These are phyloP conservation scores for Octonoba sinensis DNA, from an alignment of 2,888 invertebrate genomes.

Conservation along the genomic window DNA sequence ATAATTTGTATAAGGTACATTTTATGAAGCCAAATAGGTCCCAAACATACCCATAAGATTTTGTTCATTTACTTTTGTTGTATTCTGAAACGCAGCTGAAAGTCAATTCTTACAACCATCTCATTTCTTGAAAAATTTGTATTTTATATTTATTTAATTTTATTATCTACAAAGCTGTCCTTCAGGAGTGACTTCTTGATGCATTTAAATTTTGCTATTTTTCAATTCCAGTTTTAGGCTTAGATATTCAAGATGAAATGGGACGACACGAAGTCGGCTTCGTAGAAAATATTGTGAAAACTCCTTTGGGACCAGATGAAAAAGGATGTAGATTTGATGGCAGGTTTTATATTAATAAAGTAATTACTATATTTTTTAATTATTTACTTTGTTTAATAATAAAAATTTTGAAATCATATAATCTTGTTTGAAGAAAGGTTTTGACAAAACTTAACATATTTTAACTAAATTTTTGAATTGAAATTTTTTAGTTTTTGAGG, in stretches of 20 bases:
- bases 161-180: too few relatives aligned
- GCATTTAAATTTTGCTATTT: not conserved
- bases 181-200: too few relatives aligned
- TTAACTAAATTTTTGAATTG: not conserved
- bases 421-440: too few relatives aligned
- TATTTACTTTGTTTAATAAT: not conserved
- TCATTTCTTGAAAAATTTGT: too few relatives aligned
- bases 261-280: constrained; percentile 77
- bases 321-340: constrained; percentile 73
- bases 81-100: too few relatives aligned
- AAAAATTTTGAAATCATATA: not conserved
- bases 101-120: too few relatives aligned
- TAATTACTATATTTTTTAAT: constrained; percentile 62
- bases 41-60: too few relatives aligned
- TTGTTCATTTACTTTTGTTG: too few relatives aligned
- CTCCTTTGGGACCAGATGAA: constrained; percentile 69
- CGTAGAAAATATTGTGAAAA: constrained; percentile 74
- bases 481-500: not conserved
- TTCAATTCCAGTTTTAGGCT: constrained; percentile 72
- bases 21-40: too few relatives aligned
- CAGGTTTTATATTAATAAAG: constrained; percentile 72
- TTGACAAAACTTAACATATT: too few relatives aligned
- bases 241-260: constrained; percentile 76
- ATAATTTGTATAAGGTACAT: too few relatives aligned
- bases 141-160: too few relatives aligned